These are phyloP conservation scores for Pseudochirops cupreus DNA, from an alignment of 2,797 vertebrate genomes.

Conservation along the genomic window DNA sequence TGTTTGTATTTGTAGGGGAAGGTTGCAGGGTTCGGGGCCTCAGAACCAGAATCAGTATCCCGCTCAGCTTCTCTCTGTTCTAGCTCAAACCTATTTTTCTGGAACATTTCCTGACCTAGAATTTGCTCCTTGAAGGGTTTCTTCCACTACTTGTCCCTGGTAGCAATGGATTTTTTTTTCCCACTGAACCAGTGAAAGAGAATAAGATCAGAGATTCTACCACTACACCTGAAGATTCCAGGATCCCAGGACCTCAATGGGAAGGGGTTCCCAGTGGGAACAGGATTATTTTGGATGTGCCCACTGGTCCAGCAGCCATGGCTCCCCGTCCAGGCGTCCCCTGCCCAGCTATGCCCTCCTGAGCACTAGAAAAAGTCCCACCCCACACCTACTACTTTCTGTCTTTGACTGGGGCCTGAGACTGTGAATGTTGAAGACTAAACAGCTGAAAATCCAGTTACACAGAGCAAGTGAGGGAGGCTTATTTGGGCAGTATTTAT, in stretches of 20 bases:
- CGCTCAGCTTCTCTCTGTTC: not conserved
- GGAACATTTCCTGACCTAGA: not conserved
- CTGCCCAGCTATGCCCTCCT: not conserved
- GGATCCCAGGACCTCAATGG: not conserved
- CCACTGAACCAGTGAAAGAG: not conserved
- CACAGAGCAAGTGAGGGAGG: not conserved
- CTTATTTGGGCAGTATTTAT: too few relatives aligned
- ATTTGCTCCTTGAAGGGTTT: not conserved
- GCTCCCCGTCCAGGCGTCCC: not conserved
- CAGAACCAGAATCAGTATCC: not conserved
- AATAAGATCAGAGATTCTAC: slow-evolving; percentile 16
- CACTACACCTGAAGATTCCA: not conserved
- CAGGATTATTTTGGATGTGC: not conserved
- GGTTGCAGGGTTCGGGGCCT: not conserved
- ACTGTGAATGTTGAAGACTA: not conserved
- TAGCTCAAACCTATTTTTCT: not conserved
- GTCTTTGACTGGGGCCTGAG: not conserved
- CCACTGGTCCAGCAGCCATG: not conserved
- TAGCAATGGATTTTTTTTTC: not conserved
- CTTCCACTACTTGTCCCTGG: not conserved
- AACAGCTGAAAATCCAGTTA: not conserved
- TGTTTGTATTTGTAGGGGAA: not conserved
- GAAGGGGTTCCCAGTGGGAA: not conserved
- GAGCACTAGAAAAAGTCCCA: not conserved
- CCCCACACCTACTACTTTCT: not conserved